A percentile compares a stretch with the other conserved stretches of the same genome.
phyloP scores from a whole-genome alignment of 2,113 vertebrate genomes.

The Patagioenas fasciata region DNA sequence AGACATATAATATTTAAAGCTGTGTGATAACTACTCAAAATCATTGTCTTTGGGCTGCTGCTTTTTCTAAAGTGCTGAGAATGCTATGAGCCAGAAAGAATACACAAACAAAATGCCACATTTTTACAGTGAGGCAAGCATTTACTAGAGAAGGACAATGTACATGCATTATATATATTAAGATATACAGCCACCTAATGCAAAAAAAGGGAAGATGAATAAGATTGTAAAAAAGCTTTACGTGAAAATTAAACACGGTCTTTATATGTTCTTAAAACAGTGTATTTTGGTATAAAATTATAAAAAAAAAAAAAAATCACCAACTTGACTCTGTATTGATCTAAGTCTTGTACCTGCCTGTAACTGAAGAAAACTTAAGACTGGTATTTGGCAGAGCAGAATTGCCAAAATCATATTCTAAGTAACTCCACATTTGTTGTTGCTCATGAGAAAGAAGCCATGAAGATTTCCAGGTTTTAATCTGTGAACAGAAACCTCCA shows the following conservation, averaged over 20 bases:
- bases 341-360: neutral
- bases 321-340: neutral
- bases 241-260: neutral
- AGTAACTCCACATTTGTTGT: neutral
- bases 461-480: neutral
- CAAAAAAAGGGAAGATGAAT: neutral
- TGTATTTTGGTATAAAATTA: neutral
- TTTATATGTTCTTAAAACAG: neutral
- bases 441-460: neutral
- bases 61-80: neutral
- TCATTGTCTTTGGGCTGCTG: neutral
- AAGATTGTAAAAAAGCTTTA: neutral
- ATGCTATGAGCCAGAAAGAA: neutral
- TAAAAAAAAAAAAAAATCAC: neutral
- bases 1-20: neutral
- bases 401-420: neutral
- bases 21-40: fast-evolving
- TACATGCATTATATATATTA: neutral
- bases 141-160: neutral
- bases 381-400: neutral
- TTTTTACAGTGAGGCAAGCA: neutral
- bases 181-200: neutral
- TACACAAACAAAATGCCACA: neutral
- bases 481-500: neutral
- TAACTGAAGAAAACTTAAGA: neutral